Evolutionary conservation across 1,140 invertebrate species (phyloP), one percentile per base, ranked within the genome.

Genomic region (Polyergus mexicanus): DNA sequence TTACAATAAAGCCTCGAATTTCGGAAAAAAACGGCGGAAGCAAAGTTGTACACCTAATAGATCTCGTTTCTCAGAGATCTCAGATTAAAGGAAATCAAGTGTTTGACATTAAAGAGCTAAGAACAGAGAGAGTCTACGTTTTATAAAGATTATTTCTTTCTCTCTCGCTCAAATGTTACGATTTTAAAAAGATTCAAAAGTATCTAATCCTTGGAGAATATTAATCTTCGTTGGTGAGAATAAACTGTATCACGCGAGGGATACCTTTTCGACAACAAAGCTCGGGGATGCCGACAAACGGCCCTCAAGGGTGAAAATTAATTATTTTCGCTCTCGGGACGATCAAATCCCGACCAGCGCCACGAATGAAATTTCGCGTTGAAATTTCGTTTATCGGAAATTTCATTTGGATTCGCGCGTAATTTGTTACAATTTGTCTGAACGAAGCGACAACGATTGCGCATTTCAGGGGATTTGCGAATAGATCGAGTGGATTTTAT

Each of bases 381-480:
- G 4, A 74, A 72, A 83, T 60, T 47, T 44, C 54, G 35, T 83
- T 83, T 83, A 47, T n/a, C 4, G 22, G 25, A 0, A 83, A 83
- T 83, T 74, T 54, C 25, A 71, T 81, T 81, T 81, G 35, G 38
- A 71, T 72, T 60, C 66, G 32, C 77, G 47, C 77, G 32, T 41
- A 38, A 83, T 72, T 83, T 74, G 54, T 74, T 60, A 62, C 38
- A 62, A 83, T 83, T 74, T 83, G n/a, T 32, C 32, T 25, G 25
- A 72, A 60, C 19, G 35, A 62, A 44, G n/a, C 16, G 68, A 60
- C 69, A 60, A 16, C 28, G 13, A 60, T 32, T 56, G 62, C 44
- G 13, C 28, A 32, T 56, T 68, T 58, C 38, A n/a, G 19, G 16
- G 41, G 11, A 41, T 71, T 56, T 58, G 25, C 44, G 19, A 83